phyloP scores from a whole-genome alignment of 35 echinoderm and acorn worm species.

The Heliocidaris erythrogramma region DNA sequence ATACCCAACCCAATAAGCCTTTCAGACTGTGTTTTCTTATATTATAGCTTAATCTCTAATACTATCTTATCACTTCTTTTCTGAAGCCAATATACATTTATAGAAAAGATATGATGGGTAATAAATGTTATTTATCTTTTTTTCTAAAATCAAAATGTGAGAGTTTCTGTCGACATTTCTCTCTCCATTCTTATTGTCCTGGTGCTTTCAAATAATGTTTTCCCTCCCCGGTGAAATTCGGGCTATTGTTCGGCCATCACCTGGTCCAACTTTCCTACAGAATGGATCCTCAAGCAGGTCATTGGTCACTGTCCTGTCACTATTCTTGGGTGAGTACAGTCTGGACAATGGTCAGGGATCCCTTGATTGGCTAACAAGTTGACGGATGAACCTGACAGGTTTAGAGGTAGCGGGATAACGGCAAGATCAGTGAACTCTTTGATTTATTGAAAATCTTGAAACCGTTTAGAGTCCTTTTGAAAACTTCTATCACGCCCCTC shows the following conservation, averaged over 20 bases:
- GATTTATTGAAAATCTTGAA: background rate
- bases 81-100: too few relatives aligned
- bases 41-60: too few relatives aligned
- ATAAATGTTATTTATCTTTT: too few relatives aligned
- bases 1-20: too few relatives aligned
- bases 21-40: too few relatives aligned
- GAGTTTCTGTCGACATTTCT: too few relatives aligned
- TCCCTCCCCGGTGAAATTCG: background rate
- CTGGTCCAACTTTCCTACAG: background rate
- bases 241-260: background rate
- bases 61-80: too few relatives aligned
- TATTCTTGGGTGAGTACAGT: background rate
- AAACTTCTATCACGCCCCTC: too few relatives aligned
- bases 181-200: background rate
- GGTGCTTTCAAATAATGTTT: background rate
- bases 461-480: background rate
- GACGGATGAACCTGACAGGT: background rate
- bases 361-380: background rate
- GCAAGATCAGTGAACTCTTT: background rate
- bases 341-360: background rate
- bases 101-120: too few relatives aligned
- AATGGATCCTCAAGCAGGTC: background rate
- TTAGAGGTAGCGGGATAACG: background rate
- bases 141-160: too few relatives aligned
- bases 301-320: background rate